Evolutionary conservation across 2,888 invertebrate species (phyloP).

Genomic region (Vandiemenella viatica): DNA sequence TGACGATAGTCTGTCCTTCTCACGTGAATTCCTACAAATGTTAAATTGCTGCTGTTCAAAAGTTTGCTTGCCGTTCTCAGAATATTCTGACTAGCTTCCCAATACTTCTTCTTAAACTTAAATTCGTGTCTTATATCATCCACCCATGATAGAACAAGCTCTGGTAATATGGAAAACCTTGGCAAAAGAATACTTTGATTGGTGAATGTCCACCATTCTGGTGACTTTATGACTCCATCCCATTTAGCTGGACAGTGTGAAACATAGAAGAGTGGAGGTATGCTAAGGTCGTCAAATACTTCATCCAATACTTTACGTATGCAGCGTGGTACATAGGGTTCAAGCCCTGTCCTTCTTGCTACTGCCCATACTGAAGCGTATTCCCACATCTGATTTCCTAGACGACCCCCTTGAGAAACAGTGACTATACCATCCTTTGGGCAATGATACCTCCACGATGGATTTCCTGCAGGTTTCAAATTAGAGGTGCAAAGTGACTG

Average conservation of each 20-base stretch:
- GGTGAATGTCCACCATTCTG: slow-evolving; percentile 38
- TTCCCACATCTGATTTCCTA: slow-evolving; percentile 37
- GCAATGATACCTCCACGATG: slow-evolving; percentile 22
- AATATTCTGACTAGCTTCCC: slow-evolving; percentile 32
- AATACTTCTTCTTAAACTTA: slow-evolving; percentile 33
- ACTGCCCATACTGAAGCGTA: slow-evolving; percentile 36
- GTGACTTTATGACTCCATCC: slow-evolving; percentile 32
- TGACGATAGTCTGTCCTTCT: slow-evolving; percentile 39
- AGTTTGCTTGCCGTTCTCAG: slow-evolving; percentile 24
- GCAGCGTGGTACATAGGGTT: slow-evolving; percentile 33
- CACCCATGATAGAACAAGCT: slow-evolving; percentile 37
- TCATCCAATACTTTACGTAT: slow-evolving; percentile 36
- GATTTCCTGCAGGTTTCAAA: slow-evolving; percentile 26
- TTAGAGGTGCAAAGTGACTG: slow-evolving; percentile 36
- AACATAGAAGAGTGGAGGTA: slow-evolving; percentile 39
- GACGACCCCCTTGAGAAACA: slow-evolving; percentile 30
- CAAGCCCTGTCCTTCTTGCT: slow-evolving; percentile 31
- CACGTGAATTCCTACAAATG: slow-evolving; percentile 39
- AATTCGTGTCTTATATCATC: slow-evolving; percentile 41
- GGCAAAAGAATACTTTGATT: slow-evolving; percentile 40
- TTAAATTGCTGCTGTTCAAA: slow-evolving; percentile 23
- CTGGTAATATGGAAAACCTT: slow-evolving; percentile 36
- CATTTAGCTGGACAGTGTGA: slow-evolving; percentile 36
- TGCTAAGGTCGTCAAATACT: slow-evolving; percentile 36
- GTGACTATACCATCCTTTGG: slow-evolving; percentile 34